Conservation (phyloP, 2,888 invertebrate species). For the Fragum whitleyi region DNA sequence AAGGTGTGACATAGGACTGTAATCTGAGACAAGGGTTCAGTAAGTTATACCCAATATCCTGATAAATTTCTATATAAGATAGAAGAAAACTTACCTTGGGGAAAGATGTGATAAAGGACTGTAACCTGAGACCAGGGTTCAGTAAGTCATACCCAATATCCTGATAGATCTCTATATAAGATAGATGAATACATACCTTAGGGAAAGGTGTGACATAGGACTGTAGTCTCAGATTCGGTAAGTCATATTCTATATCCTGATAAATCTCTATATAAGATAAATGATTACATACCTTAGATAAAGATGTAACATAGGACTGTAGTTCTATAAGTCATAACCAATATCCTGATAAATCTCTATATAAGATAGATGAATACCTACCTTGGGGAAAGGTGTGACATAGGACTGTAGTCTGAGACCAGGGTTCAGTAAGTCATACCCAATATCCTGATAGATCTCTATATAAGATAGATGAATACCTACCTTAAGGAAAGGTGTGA, state of each 20-base stretch:
- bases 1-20: slow-evolving; percentile 76
- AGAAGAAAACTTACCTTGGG: slow-evolving; percentile 74
- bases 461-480: too few relatives aligned
- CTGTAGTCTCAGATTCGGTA: slow-evolving; percentile 76
- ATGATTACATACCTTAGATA: slow-evolving; percentile 82
- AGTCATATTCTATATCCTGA: slow-evolving; percentile 83
- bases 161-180: slow-evolving; percentile 83
- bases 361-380: slow-evolving; percentile 81
- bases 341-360: slow-evolving; percentile 84
- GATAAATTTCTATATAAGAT: slow-evolving; percentile 79
- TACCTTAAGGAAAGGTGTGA: slow-evolving; percentile 82
- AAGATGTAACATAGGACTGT: slow-evolving; percentile 76
- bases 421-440: slow-evolving; percentile 81
- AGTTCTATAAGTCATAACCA: slow-evolving; percentile 81
- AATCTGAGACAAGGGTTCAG: slow-evolving; percentile 77
- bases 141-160: slow-evolving; percentile 83
- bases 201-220: slow-evolving; percentile 80
- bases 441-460: slow-evolving; percentile 83
- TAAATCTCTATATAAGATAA: slow-evolving; percentile 83
- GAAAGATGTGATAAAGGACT: slow-evolving; percentile 78
- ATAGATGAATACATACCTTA: slow-evolving; percentile 82
- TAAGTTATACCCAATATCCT: slow-evolving; percentile 83
- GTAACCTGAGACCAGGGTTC: slow-evolving; percentile 75
- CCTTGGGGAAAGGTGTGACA: slow-evolving; percentile 81
- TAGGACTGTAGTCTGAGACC: slow-evolving; percentile 73